Evolutionary conservation across 2,113 vertebrate species (phyloP), one percentile per base, ranked within the genome.

Genomic region (Heteronetta atricapilla): DNA sequence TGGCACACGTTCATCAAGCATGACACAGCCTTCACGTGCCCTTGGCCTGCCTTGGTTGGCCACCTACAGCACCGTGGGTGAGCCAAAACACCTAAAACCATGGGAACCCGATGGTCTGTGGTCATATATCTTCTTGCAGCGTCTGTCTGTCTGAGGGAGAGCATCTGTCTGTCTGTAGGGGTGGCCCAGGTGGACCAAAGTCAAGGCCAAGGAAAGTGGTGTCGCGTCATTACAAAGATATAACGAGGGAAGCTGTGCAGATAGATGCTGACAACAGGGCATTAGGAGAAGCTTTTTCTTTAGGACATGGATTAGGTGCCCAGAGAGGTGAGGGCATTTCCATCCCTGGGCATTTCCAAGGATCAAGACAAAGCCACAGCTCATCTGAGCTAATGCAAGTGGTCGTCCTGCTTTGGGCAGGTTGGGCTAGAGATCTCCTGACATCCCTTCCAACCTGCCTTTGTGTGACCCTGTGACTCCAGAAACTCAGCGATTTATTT

Each of bases 41-140:
- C 17, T 58, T 46, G 59, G 48, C 16, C 33, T 0, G 0, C 31
- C 58, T 0, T 1, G 31, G 26, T 26, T 72, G 36, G 25, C 46
- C 46, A 22, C 13, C 82, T 90, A 2, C 53, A 78, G 55, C 52
- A 33, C 36, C 31, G 21, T 26, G 46, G 34, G 34, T 81, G 25
- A 82, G 48, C 40, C 63, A 33, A 29, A 77, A 74, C 25, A 78
- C 28, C 42, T 89, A 69, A 64, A 82, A 53, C 42, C 10, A 48
- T 0, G 0, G 42, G 29, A 46, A 76, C 26, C 11, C 26, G 26
- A 6, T 28, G 50, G 15, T 42, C 40, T 86, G 26, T 59, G 34
- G 60, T 50, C 3, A 0, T 46, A 34, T 0, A 0, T 40, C 56
- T 25, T 52, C 22, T 23, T 11, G 40, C 31, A 70, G 4, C 63